Evolutionary conservation across 53 echinoderm and acorn worm genomes (phyloP).

Genomic region (Holothuria leucospilota): DNA sequence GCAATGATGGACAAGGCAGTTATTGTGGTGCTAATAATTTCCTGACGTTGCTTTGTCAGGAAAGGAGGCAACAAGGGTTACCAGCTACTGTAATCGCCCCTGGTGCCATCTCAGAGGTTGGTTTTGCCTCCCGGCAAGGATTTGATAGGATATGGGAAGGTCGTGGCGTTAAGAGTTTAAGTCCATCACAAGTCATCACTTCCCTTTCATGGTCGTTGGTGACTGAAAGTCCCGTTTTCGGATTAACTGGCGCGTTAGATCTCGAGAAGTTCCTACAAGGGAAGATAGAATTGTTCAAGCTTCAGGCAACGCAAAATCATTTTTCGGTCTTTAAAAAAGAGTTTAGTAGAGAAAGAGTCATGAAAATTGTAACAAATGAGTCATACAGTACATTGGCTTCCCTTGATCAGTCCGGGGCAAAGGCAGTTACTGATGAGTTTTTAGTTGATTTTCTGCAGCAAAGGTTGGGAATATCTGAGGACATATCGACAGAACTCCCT

Average conservation of each 20-base stretch:
- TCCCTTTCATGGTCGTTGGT: constrained; percentile 46
- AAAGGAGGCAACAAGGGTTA: constrained; percentile 45
- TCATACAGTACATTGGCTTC: too few species aligned
- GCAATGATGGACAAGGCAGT: constrained; percentile 74
- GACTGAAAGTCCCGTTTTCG: neutral
- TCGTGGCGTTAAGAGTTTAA: constrained; percentile 57
- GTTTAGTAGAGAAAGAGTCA: too few species aligned
- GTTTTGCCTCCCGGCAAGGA: constrained; percentile 69
- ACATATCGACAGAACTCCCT: constrained; percentile 42
- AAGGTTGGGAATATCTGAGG: constrained; percentile 53
- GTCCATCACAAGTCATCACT: constrained; percentile 51
- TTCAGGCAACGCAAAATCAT: too few species aligned
- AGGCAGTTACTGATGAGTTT: neutral
- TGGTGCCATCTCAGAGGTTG: constrained; percentile 63
- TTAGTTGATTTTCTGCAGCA: constrained; percentile 47
- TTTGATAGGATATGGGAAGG: constrained; percentile 50
- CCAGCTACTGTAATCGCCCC: constrained; percentile 65
- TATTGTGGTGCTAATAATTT: constrained; percentile 75
- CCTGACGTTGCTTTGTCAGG: constrained; percentile 54
- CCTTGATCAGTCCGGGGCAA: too few species aligned
- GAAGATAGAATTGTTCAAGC: neutral
- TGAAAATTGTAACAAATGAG: too few species aligned
- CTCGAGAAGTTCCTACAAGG: constrained; percentile 22
- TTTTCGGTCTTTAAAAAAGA: too few species aligned
- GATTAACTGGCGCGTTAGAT: constrained; percentile 41